phyloP scores from a whole-genome alignment of 2,888 invertebrate species.

The Patella pellucida region DNA sequence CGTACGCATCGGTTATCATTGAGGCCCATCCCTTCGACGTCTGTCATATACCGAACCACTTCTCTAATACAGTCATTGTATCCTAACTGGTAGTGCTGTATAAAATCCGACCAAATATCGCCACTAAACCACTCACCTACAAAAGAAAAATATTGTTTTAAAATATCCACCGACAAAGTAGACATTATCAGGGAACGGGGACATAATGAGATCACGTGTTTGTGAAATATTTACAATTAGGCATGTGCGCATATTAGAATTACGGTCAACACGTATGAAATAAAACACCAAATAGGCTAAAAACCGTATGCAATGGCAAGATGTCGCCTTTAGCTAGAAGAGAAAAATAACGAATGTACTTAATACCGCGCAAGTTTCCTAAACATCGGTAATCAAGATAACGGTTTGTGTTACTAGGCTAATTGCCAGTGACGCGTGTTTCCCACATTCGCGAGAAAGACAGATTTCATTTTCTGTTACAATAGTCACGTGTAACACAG shows the following conservation, averaged over 20 bases:
- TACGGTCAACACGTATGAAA: background rate
- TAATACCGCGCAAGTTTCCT: no score
- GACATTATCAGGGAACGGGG: background rate
- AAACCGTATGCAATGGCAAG: background rate
- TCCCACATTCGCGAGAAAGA: background rate
- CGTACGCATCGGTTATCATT: slow-evolving; percentile 37
- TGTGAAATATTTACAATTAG: background rate
- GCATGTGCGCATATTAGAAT: background rate
- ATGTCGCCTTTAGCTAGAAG: no score
- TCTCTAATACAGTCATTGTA: slow-evolving; percentile 47
- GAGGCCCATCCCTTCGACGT: slow-evolving; percentile 36
- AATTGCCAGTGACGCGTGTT: slow-evolving; percentile 5
- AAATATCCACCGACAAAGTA: background rate
- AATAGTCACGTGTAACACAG: background rate
- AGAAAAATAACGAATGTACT: no score
- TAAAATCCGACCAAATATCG: slow-evolving; percentile 44
- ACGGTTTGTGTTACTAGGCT: background rate
- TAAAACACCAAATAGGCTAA: background rate
- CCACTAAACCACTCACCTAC: slow-evolving; percentile 43
- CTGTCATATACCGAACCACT: slow-evolving; percentile 43
- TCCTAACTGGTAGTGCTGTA: slow-evolving; percentile 45
- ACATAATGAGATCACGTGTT: no score
- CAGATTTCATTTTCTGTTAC: background rate
- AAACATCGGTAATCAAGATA: no score
- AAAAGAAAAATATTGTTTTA: slow-evolving; percentile 10